phyloP scores from a whole-genome alignment of 2,113 vertebrate species.

The Potamarius usumacintae region DNA sequence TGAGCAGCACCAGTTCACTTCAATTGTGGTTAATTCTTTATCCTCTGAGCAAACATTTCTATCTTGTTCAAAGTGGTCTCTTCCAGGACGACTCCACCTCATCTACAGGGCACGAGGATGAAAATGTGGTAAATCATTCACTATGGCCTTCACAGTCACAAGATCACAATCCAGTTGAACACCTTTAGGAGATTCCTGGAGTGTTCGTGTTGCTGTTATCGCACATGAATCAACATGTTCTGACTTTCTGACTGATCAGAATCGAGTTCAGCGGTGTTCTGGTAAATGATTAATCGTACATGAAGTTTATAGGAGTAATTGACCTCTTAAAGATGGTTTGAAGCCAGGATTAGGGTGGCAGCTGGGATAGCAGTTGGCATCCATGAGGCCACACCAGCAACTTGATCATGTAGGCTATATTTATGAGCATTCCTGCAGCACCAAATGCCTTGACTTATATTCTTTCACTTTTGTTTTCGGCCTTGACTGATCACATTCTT shows the following conservation, averaged over 20 bases:
- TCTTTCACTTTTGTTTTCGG: conserved; percentile 27
- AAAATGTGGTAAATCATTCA: neutral
- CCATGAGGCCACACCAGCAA: neutral
- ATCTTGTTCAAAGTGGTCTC: neutral
- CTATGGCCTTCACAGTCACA: neutral
- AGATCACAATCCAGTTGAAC: neutral
- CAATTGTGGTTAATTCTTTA: neutral
- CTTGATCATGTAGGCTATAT: neutral
- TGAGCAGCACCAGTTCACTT: neutral
- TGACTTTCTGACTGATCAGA: neutral
- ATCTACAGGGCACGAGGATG: neutral
- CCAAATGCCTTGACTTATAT: neutral
- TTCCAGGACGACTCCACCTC: neutral
- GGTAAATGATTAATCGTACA: neutral
- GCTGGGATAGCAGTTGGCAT: neutral
- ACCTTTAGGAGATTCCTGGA: neutral
- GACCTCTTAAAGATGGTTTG: too few species aligned
- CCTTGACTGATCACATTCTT: neutral
- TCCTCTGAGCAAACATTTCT: neutral
- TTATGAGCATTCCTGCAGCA: neutral
- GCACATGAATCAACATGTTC: neutral
- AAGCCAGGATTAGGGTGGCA: neutral
- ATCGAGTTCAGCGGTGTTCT: neutral
- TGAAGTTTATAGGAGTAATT: neutral
- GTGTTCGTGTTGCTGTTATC: neutral